Conservation (phyloP, 2,888 invertebrate genomes). For the Agrilus biguttatus region DNA sequence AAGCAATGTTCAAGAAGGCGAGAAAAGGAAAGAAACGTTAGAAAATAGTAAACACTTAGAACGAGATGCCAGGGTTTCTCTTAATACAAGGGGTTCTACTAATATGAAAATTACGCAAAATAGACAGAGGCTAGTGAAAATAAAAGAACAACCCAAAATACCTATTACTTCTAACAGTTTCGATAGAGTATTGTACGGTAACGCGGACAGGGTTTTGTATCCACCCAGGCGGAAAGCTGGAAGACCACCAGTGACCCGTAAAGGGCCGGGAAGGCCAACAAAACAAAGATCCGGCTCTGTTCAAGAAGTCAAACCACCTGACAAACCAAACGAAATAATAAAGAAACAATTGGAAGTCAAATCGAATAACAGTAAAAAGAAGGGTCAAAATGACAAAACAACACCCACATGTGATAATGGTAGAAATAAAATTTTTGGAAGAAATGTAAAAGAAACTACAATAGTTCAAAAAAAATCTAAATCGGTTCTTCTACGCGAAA, state of each 20-base stretch:
- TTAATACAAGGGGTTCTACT: not conserved
- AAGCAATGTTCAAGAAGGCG: conserved; percentile 25
- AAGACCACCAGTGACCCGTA: conserved; percentile 42
- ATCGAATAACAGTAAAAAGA: conserved; percentile 4
- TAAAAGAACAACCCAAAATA: conserved; percentile 35
- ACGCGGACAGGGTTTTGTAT: conserved; percentile 60
- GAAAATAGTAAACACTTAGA: conserved; percentile 18
- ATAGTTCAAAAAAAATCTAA: conserved; percentile 9
- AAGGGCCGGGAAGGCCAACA: conserved; percentile 36
- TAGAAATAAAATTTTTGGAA: not conserved
- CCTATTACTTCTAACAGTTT: conserved; percentile 38
- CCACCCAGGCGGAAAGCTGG: conserved; percentile 64
- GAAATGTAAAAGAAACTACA: conserved; percentile 3
- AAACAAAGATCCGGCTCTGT: conserved; percentile 18
- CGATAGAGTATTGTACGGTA: conserved; percentile 54
- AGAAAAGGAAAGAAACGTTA: conserved; percentile 26
- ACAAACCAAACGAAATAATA: conserved; percentile 2
- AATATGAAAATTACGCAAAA: conserved; percentile 27
- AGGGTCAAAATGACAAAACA: conserved; percentile 4
- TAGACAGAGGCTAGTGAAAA: conserved; percentile 30
- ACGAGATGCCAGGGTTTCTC: conserved; percentile 16
- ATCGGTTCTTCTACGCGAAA: conserved; percentile 17
- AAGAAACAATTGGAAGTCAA: conserved; percentile 5
- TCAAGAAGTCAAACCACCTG: conserved; percentile 1
- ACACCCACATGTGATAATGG: not conserved